Base-by-base conservation (phyloP, 1,140 invertebrate genomes). In the Neoseiulus cucumeris region DNA sequence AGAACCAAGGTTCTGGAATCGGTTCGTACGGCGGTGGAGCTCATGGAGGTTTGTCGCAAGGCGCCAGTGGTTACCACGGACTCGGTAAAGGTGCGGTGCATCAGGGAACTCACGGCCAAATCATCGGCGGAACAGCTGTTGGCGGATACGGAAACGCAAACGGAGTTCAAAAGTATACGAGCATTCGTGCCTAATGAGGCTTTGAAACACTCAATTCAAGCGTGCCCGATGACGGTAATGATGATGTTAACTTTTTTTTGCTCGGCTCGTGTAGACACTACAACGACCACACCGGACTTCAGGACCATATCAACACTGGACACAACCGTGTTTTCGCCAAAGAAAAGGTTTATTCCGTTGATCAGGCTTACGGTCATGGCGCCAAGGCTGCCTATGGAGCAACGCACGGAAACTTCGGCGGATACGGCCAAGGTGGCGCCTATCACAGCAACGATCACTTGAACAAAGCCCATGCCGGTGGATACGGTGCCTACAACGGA, bases 401-500 rank as follows among this genome's bases (percentile, higher is more conserved):
- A 1, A 59, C 51, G 25, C 17, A 59, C 14, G 51, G 22, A 25
- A 59, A 59, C 33, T 25, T 59, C 33, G 22, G 14, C 4, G 51
- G 51, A 14, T 59, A 25, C 33, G 51, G 51, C 17, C 51, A 59
- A 9, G 51, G 51, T 9, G 22, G 22, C 12, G 25, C 51, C 25
- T 59, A 59, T 25, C 51, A 59, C 14, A 59, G 14, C 22, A 59
- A 59, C 33, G 51, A 59, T 9, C 51, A 59, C 22, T n/a, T 25
- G 33, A 59, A 59, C 22, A 59, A 20, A 25, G 51, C 51, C 51
- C 51, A 59, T 20, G 51, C 0, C 22, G 51, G 51, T 2, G 51
- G 51, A 17, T 59, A 59, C 51, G 51, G 51, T 25, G 51, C 51
- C 22, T 59, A 59, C 51, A 59, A 59, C 33, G 51, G 51, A 17